Evolutionary conservation across 2,113 vertebrate species (phyloP).

Genomic region (Entelurus aequoreus): DNA sequence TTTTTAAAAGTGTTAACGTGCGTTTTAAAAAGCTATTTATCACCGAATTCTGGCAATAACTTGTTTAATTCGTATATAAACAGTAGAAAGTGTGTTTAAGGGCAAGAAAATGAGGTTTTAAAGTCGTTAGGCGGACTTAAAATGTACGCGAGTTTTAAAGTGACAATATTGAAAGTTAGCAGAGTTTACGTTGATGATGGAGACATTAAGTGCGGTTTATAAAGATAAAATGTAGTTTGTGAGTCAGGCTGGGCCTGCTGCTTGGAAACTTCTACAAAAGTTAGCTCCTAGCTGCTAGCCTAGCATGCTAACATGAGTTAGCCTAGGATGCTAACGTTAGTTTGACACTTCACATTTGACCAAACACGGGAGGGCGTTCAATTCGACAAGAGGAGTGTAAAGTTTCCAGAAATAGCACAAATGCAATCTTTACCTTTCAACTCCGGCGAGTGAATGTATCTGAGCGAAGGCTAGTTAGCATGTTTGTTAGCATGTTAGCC

Average conservation of each 20-base stretch:
- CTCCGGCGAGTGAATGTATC: constrained; percentile 44
- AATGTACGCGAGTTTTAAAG: not conserved
- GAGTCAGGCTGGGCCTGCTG: constrained; percentile 9
- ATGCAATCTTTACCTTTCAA: constrained; percentile 48
- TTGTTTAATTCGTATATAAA: no score
- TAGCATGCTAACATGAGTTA: constrained; percentile 33
- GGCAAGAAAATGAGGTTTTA: no score
- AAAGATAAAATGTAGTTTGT: not conserved
- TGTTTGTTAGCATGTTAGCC: constrained; percentile 54
- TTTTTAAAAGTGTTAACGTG: no score
- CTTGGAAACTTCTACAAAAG: constrained; percentile 51
- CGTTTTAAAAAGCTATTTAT: no score
- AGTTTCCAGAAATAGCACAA: not conserved
- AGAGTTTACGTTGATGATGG: not conserved
- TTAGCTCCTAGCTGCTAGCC: constrained; percentile 52
- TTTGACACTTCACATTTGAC: constrained; percentile 38
- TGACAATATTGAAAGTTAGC: constrained; percentile 27
- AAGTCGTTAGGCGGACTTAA: no score
- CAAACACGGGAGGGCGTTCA: not conserved
- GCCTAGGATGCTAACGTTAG: constrained; percentile 17
- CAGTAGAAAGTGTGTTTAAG: no score
- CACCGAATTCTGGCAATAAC: no score
- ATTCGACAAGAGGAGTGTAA: no score
- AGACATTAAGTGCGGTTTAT: no score
- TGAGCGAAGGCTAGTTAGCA: constrained; percentile 31